Evolutionary conservation across 2,888 invertebrate genomes (phyloP).

Genomic region (Cryptocheilus praepositus): DNA sequence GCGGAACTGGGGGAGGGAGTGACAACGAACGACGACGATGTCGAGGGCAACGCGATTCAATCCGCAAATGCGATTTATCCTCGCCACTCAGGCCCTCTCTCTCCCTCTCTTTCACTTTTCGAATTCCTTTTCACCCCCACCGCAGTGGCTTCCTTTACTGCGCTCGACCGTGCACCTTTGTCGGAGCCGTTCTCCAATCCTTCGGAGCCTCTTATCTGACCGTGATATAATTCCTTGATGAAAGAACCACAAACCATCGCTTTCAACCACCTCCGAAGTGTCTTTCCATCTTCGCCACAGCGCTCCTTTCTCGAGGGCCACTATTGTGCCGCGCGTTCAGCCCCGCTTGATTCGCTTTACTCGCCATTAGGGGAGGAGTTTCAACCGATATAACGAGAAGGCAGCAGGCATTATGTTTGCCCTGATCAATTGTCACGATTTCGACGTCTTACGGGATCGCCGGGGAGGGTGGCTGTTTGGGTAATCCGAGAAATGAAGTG

Average conservation of each 20-base stretch:
- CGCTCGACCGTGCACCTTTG: neutral
- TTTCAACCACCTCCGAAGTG: slow-evolving; percentile 7
- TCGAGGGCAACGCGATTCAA: slow-evolving; percentile 24
- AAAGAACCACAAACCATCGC: slow-evolving; percentile 11
- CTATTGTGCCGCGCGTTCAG: slow-evolving; percentile 1
- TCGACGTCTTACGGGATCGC: slow-evolving; percentile 21
- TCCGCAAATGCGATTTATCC: slow-evolving; percentile 41
- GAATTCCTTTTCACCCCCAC: neutral
- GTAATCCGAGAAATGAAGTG: no score
- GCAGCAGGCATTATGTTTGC: slow-evolving; percentile 28
- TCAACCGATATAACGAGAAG: slow-evolving; percentile 26
- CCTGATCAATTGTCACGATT: slow-evolving; percentile 22
- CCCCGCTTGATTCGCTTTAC: slow-evolving; percentile 1
- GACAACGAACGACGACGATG: neutral
- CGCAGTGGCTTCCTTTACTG: slow-evolving; percentile 1
- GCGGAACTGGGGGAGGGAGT: neutral
- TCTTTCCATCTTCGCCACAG: slow-evolving; percentile 6
- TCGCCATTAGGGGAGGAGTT: slow-evolving; percentile 7
- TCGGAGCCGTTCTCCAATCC: no score
- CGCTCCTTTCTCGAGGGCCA: neutral
- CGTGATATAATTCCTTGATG: slow-evolving; percentile 22
- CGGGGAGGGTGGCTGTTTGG: no score
- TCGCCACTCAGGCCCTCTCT: neutral
- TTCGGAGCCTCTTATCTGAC: slow-evolving; percentile 10
- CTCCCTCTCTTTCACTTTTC: neutral